Conservation (phyloP, 2,888 invertebrate genomes). For the Leistus spinibarbis region DNA sequence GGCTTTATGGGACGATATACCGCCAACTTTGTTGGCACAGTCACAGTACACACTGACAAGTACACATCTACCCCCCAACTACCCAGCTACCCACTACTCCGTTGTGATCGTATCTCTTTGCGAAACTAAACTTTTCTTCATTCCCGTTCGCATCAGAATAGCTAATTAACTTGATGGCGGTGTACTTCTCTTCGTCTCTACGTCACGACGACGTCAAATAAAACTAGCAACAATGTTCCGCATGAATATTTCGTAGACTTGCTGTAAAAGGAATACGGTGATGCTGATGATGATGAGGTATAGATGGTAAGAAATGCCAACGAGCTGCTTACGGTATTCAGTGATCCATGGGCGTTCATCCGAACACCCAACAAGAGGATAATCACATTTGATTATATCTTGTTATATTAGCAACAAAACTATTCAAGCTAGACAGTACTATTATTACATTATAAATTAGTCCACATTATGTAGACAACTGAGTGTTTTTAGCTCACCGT, state of each 20-base stretch:
- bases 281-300: too few species aligned
- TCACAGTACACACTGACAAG: neutral
- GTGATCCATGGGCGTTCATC: too few species aligned
- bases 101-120: constrained; percentile 15
- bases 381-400: too few species aligned
- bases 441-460: too few species aligned
- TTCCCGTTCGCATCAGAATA: constrained; percentile 38
- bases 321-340: neutral
- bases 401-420: too few species aligned
- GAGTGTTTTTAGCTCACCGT: too few species aligned
- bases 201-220: constrained; percentile 16
- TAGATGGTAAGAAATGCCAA: neutral
- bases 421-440: too few species aligned
- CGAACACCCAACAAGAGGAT: too few species aligned
- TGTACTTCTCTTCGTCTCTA: constrained; percentile 27
- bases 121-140: constrained; percentile 38
- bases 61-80: neutral
- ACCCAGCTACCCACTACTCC: too few species aligned
- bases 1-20: constrained; percentile 1
- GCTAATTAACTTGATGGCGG: constrained; percentile 43
- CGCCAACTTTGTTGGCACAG: constrained; percentile 3
- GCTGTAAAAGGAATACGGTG: neutral
- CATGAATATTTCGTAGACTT: constrained; percentile 1
- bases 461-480: too few species aligned
- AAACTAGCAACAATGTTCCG: constrained; percentile 10